phyloP scores from a whole-genome alignment of 1,140 invertebrate species.

The Apocrypta bakeri region DNA sequence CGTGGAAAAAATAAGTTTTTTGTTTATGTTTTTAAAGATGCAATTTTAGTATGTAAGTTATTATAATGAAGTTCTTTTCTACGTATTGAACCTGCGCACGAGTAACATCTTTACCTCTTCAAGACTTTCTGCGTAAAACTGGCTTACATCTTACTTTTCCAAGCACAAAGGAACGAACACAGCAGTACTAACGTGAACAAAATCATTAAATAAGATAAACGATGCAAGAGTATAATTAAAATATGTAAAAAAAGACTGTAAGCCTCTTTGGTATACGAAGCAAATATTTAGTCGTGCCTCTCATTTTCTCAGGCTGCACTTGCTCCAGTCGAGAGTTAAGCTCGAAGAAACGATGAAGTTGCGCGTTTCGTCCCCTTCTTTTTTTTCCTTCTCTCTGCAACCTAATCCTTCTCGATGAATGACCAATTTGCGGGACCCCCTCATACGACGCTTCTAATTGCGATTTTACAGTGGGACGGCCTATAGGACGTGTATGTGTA shows the following conservation, averaged over 20 bases:
- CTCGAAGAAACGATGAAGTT: constrained; percentile 19
- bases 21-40: no score
- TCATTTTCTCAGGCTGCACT: neutral
- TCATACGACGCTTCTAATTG: constrained; percentile 57
- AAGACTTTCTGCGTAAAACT: no score
- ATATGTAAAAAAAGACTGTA: neutral
- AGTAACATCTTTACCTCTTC: no score
- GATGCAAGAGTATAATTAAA: no score
- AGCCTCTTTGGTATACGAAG: neutral
- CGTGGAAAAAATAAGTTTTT: no score
- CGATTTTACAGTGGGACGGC: constrained; percentile 57
- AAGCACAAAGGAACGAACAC: no score
- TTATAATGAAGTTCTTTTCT: no score
- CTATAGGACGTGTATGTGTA: neutral
- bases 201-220: no score
- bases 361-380: neutral
- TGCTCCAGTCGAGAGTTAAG: neutral
- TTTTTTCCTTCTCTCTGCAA: neutral
- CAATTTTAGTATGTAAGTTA: no score
- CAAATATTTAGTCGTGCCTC: neutral
- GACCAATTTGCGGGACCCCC: constrained; percentile 60
- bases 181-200: no score
- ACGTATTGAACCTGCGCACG: no score
- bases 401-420: constrained; percentile 53
- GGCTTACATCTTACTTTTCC: no score